Percentiles rank a stretch among this genome's conserved stretches.
Evolutionary conservation across 2,888 invertebrate species (phyloP).

Genomic region (Folsomia manolachei): DNA sequence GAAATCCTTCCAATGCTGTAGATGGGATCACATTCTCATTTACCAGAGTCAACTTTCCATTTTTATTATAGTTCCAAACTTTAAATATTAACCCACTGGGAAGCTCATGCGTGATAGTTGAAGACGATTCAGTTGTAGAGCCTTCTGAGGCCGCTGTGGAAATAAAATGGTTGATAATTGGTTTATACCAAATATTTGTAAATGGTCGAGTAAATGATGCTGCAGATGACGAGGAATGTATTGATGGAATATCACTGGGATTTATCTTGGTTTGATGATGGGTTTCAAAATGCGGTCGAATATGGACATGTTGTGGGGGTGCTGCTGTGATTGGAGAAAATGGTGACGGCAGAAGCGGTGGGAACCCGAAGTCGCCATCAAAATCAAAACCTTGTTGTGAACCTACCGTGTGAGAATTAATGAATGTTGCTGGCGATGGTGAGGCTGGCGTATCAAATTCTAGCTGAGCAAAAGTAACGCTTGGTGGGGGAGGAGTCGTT

Average conservation of each 20-base stretch:
- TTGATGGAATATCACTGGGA: neutral
- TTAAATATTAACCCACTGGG: constrained; percentile 33
- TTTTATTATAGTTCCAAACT: constrained; percentile 36
- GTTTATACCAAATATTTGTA: constrained; percentile 47
- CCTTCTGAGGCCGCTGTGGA: neutral
- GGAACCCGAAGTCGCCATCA: neutral
- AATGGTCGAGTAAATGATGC: constrained; percentile 27
- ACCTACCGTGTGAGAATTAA: neutral
- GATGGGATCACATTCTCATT: constrained; percentile 39
- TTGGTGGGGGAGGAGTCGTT: neutral
- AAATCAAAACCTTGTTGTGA: neutral
- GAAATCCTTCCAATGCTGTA: constrained; percentile 28
- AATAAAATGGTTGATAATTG: constrained; percentile 42
- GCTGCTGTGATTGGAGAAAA: neutral
- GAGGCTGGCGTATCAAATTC: neutral
- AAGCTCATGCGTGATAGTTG: neutral
- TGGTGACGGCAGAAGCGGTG: neutral
- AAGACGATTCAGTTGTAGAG: neutral
- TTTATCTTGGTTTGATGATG: neutral
- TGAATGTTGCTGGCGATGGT: neutral
- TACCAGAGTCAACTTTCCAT: constrained; percentile 38
- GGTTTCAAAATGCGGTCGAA: neutral
- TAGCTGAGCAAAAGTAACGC: neutral
- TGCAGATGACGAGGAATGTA: neutral
- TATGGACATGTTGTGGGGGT: neutral